Percentiles rank a stretch among this genome's conserved stretches.
These are phyloP conservation scores for Tiaroga cobitis DNA, from an alignment of 2,797 vertebrate genomes.

Conservation along the genomic window DNA sequence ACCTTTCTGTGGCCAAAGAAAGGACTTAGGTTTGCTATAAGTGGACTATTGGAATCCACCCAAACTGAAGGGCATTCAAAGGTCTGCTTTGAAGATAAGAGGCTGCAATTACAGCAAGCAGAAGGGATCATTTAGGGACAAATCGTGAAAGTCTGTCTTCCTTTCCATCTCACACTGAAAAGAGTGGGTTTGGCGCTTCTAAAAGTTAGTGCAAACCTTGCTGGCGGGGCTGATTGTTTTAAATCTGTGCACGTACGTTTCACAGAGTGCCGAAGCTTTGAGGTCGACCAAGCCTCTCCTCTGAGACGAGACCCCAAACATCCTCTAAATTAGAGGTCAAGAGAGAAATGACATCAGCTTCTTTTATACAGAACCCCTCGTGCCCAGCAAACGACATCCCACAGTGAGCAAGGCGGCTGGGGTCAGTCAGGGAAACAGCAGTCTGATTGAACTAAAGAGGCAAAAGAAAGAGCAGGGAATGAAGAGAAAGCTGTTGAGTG, in stretches of 20 bases:
- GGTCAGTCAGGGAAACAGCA: conserved; percentile 36
- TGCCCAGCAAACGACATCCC: conserved; percentile 46
- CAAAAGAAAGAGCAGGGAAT: conserved; percentile 20
- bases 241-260: conserved; percentile 47
- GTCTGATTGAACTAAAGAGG: conserved; percentile 46
- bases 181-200: not conserved
- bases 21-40: conserved; percentile 27
- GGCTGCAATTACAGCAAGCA: conserved; percentile 39
- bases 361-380: conserved; percentile 46
- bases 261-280: conserved; percentile 46
- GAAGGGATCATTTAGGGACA: conserved; percentile 34
- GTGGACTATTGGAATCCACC: conserved; percentile 37
- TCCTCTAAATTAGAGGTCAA: conserved; percentile 55
- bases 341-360: conserved; percentile 48
- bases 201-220: conserved; percentile 5
- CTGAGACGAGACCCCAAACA: conserved; percentile 48
- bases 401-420: conserved; percentile 26
- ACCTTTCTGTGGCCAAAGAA: conserved; percentile 16
- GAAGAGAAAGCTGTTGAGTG: conserved; percentile 30
- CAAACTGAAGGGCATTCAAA: conserved; percentile 42
- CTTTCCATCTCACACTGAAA: not conserved
- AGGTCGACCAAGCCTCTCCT: conserved; percentile 45
- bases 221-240: conserved; percentile 20
- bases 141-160: conserved; percentile 1
- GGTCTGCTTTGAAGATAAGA: conserved; percentile 42